Conservation (phyloP, 2,113 vertebrate genomes). For the Zingel zingel region DNA sequence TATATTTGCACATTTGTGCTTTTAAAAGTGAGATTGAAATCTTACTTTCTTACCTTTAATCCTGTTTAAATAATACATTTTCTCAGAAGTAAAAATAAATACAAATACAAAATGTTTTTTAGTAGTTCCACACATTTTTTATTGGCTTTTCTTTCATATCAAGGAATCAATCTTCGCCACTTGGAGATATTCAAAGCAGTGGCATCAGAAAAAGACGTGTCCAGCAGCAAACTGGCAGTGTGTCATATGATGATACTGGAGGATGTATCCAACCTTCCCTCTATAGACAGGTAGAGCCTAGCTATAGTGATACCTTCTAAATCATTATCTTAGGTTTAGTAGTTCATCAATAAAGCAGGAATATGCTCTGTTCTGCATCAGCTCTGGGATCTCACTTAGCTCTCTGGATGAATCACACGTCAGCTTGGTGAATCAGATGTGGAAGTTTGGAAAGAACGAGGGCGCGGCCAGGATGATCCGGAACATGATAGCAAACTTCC, state of each 20-base stretch:
- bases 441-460: slow-evolving; percentile 69
- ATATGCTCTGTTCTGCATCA: slow-evolving; percentile 29
- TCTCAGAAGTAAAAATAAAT: not conserved
- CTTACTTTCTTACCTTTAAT: not conserved
- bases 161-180: slow-evolving; percentile 53
- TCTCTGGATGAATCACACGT: slow-evolving; percentile 74
- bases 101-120: not conserved
- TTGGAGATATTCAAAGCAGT: slow-evolving; percentile 49
- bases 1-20: not conserved
- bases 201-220: slow-evolving; percentile 52
- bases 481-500: slow-evolving; percentile 71
- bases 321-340: not conserved
- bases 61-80: not conserved
- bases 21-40: not conserved
- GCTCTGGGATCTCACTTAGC: slow-evolving; percentile 51
- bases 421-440: slow-evolving; percentile 67
- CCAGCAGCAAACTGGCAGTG: slow-evolving; percentile 2
- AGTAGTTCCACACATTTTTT: not conserved
- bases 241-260: slow-evolving; percentile 70
- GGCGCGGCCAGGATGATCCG: slow-evolving; percentile 49
- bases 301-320: accelerated
- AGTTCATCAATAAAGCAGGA: accelerated
- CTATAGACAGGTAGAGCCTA: slow-evolving; percentile 59
- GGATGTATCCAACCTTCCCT: slow-evolving; percentile 52
- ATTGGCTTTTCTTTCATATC: not conserved